Evolutionary conservation across 53 echinoderm and acorn worm species (phyloP).

Genomic region (Luidia sarsii): DNA sequence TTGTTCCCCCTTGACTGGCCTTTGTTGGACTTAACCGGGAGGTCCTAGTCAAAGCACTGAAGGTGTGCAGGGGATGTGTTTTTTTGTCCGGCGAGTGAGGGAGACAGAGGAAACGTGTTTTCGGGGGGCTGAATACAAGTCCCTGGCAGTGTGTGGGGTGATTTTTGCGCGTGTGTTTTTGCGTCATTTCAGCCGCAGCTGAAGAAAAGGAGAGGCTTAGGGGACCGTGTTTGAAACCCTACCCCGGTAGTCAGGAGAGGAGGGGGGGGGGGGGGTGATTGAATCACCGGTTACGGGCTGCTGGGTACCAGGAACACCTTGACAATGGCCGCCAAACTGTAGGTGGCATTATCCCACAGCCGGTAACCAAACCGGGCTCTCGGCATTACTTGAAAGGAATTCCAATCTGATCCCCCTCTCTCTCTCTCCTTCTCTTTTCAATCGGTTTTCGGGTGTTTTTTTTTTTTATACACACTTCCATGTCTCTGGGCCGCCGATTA

Average conservation of each 20-base stretch:
- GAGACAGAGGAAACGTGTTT: neutral
- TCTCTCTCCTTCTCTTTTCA: too few species aligned
- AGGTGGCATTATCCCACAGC: constrained; percentile 33
- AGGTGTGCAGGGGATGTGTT: neutral
- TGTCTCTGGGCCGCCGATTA: constrained; percentile 35
- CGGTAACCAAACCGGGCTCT: constrained; percentile 16
- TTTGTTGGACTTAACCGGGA: neutral
- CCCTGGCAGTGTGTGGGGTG: constrained; percentile 30
- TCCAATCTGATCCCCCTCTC: neutral
- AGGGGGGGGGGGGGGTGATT: too few species aligned
- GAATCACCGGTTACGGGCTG: constrained; percentile 5
- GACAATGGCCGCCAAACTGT: constrained; percentile 42
- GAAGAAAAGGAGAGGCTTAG: too few species aligned
- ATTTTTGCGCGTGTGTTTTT: constrained; percentile 13
- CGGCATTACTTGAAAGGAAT: constrained; percentile 11
- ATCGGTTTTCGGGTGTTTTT: neutral
- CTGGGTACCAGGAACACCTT: neutral
- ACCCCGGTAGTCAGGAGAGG: too few species aligned
- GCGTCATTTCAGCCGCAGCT: too few species aligned
- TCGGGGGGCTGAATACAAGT: neutral
- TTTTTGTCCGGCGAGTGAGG: neutral
- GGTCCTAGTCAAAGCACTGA: too few species aligned
- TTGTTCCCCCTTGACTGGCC: neutral
- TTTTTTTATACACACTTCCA: constrained; percentile 18
- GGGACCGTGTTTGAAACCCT: too few species aligned